These are phyloP conservation scores for Slavum lentiscoides DNA, from an alignment of 2,888 invertebrate species.

Conservation along the genomic window DNA sequence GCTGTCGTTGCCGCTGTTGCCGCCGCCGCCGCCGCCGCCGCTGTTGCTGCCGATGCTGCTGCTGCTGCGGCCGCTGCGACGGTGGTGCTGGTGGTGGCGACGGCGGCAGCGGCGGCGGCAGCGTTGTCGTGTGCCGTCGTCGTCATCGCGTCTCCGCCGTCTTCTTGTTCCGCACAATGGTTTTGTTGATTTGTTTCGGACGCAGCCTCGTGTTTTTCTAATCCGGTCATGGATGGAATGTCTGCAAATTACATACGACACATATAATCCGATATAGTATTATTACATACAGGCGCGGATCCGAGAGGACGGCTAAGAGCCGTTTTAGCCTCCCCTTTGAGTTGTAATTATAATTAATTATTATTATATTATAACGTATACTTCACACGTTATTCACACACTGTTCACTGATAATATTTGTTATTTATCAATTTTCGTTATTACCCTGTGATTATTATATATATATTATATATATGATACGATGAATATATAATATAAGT, in stretches of 20 bases:
- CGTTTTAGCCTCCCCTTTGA: no score
- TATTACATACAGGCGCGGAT: no score
- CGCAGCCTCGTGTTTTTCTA: slow-evolving; percentile 36
- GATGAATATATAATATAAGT: no score
- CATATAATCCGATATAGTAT: no score
- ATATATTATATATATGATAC: no score
- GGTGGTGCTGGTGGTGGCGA: neutral
- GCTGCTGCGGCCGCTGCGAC: slow-evolving; percentile 24
- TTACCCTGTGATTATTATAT: no score
- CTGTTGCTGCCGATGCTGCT: slow-evolving; percentile 39
- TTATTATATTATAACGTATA: no score
- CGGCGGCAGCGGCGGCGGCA: neutral
- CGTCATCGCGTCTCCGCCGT: neutral
- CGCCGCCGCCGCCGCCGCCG: neutral
- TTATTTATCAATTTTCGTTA: no score
- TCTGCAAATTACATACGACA: neutral
- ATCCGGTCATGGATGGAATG: slow-evolving; percentile 40
- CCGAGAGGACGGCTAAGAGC: no score
- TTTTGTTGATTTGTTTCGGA: slow-evolving; percentile 33
- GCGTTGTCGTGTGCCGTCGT: neutral
- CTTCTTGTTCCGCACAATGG: slow-evolving; percentile 33
- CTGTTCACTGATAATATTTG: no score
- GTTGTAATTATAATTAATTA: no score
- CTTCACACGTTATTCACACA: no score
- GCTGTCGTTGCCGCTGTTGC: neutral